phyloP scores from a whole-genome alignment of 2,113 vertebrate species.

The Mola mola region DNA sequence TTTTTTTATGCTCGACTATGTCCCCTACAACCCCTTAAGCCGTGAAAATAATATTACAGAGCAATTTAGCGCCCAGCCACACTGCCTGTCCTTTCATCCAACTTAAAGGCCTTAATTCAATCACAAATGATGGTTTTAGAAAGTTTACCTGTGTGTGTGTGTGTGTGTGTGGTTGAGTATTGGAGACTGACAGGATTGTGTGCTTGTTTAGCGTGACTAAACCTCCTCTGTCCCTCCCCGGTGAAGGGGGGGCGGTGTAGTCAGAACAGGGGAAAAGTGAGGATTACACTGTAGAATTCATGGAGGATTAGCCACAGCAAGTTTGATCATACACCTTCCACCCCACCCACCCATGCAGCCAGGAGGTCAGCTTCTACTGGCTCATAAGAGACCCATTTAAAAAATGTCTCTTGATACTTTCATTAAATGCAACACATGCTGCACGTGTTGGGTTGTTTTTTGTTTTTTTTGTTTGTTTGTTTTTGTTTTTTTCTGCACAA shows the following conservation, averaged over 20 bases:
- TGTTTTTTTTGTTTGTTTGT: no score
- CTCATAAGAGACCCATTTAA: no score
- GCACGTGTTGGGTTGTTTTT: no score
- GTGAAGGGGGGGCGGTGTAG: background rate
- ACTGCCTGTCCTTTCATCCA: slow-evolving; percentile 45
- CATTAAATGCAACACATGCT: background rate
- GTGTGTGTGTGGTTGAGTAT: slow-evolving; percentile 25
- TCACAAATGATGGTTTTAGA: slow-evolving; percentile 68
- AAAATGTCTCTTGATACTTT: background rate
- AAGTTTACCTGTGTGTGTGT: slow-evolving; percentile 51
- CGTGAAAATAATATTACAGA: slow-evolving; percentile 56
- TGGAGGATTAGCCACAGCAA: slow-evolving; percentile 43
- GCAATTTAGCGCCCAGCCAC: slow-evolving; percentile 34
- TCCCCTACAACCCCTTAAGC: slow-evolving; percentile 43
- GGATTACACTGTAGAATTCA: slow-evolving; percentile 37
- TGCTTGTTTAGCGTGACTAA: slow-evolving; percentile 39
- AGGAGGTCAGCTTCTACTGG: no score
- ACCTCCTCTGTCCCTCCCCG: no score
- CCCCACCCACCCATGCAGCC: slow-evolving; percentile 11
- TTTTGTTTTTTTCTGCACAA: background rate
- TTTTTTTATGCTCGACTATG: slow-evolving; percentile 26
- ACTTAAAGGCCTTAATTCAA: slow-evolving; percentile 70
- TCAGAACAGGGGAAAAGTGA: slow-evolving; percentile 1
- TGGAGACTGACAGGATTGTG: slow-evolving; percentile 65
- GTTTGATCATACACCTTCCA: slow-evolving; percentile 41